Percentiles rank a stretch among this genome's conserved stretches.
These are phyloP conservation scores for Amphibalanus amphitrite DNA, from an alignment of 1,140 invertebrate genomes.

Conservation along the genomic window DNA sequence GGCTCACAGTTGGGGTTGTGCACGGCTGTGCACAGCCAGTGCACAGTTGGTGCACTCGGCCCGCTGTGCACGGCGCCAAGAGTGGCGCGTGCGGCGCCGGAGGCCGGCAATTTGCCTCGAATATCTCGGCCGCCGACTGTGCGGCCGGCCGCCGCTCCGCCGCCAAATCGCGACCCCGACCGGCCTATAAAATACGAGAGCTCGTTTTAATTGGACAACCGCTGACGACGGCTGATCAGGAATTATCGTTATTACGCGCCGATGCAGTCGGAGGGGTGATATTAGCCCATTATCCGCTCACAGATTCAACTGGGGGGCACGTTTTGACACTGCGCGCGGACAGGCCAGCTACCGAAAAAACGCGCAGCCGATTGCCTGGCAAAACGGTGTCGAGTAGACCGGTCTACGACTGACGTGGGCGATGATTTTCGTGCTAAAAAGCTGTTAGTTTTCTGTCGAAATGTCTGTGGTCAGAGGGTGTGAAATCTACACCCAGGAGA, in stretches of 20 bases:
- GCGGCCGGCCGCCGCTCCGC: no score
- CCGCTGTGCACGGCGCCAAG: background rate
- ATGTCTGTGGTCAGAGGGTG: no score
- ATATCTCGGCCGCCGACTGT: background rate
- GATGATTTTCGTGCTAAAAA: background rate
- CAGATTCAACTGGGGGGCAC: background rate
- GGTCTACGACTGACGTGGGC: background rate
- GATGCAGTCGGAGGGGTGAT: background rate
- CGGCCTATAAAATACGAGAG: background rate
- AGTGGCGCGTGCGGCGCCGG: no score
- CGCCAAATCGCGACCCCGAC: background rate
- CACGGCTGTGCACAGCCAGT: background rate
- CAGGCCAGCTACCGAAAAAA: background rate
- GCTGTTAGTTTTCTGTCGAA: background rate
- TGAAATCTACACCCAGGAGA: no score
- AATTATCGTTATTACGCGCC: background rate
- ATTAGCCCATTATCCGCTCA: background rate
- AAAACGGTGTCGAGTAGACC: background rate
- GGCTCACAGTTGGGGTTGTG: background rate
- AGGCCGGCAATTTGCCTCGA: background rate
- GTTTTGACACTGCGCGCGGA: background rate
- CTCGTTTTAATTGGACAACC: background rate
- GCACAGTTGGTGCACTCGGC: no score
- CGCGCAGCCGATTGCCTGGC: background rate
- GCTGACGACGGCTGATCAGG: background rate